Base-by-base conservation (phyloP, 2,888 invertebrate species). In the Atrina japonica region DNA sequence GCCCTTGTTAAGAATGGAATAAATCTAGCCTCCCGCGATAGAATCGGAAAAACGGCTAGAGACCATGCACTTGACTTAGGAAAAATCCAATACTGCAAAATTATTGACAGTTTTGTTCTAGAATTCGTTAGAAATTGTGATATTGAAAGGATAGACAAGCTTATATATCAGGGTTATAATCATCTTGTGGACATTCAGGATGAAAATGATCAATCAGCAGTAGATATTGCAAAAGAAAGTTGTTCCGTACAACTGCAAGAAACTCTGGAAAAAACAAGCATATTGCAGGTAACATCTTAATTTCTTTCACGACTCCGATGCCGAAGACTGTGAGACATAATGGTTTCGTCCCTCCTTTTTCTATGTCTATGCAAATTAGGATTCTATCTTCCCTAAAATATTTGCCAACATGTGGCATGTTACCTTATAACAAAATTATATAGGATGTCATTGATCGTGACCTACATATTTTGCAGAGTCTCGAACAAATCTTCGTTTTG, bases 161-260 rank as follows among this genome's bases (percentile, higher is more conserved):
- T 89, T 23, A 71, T 89, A n/a, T 60, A 88, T 9, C 80, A 85
- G 23, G 83, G 83, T 16, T 90, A 90, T 73, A 87, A 88, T 61
- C 87, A 87, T 72, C 77, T 89, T n/a, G 49, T 82, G 25, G 87
- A 86, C 75, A 82, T 83, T 0, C 76, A 71, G 0, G 80, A 81
- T 50, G 65, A 70, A 14, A 66, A 73, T 3, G 78, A 76, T 0
- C 41, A 52, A 5, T 45, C 53, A 2, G 35, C 56, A 25, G 21
- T 53, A 14, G 45, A 53, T 7, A 45, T 67, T n/a, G 67, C 53
- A 23, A 53, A 40, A 53, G 27, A 16, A 23, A 49, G 43, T 21
- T 29, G 47, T 21, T 61, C 43, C 23, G 29, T 29, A 23, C 56
- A 56, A 56, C 35, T 56, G 9, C 35, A 18, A 56, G 40, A 56